Conservation (phyloP, 2,888 invertebrate genomes). For the Eristalinus aeneus region DNA sequence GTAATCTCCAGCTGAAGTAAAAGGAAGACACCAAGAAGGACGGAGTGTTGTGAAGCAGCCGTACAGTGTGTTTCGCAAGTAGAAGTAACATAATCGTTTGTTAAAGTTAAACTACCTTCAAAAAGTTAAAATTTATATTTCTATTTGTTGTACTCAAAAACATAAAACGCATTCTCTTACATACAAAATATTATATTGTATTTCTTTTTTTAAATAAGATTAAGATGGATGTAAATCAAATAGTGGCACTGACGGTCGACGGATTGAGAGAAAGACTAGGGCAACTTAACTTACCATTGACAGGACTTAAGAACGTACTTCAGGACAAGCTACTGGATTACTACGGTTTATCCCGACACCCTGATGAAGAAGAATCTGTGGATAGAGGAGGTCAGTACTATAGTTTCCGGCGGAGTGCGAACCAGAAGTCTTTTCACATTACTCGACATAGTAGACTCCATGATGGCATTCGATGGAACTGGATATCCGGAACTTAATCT, state of each 20-base stretch:
- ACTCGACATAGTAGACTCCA: neutral
- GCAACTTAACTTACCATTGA: neutral
- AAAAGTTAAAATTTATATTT: no score
- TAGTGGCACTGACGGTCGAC: neutral
- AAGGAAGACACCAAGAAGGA: no score
- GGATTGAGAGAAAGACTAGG: neutral
- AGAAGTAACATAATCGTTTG: no score
- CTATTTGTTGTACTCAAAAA: no score
- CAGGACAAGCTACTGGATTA: neutral
- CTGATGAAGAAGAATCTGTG: neutral
- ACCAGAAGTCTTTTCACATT: neutral
- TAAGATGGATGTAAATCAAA: no score
- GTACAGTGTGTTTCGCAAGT: neutral
- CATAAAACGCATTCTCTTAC: no score
- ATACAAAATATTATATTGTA: no score
- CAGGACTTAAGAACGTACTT: neutral
- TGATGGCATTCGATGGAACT: constrained; percentile 22
- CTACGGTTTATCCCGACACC: neutral
- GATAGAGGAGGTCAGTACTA: neutral
- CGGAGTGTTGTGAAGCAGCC: no score
- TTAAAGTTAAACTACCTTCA: no score
- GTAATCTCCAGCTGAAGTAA: neutral
- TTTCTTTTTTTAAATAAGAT: no score
- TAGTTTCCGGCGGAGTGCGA: no score
- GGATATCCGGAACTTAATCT: constrained; percentile 32